Evolutionary conservation across 2,113 vertebrate species (phyloP), one percentile per base, ranked within the genome.

Genomic region (Pedionomus torquatus): DNA sequence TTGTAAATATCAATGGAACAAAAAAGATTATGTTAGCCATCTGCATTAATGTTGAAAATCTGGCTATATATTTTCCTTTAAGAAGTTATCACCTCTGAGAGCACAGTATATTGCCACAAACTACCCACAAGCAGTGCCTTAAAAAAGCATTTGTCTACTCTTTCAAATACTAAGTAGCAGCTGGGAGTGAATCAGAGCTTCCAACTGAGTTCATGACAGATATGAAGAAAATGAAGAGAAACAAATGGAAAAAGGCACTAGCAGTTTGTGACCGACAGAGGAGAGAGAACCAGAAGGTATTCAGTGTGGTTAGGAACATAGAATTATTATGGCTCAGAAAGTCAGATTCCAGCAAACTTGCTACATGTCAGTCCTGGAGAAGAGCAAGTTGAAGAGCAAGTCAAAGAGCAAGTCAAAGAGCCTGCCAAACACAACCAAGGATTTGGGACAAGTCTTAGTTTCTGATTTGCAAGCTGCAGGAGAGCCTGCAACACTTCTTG

Each of bases 161-260:
- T 83, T 88, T 81, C 58, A 77, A 83, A 83, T 64, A 72, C 43
- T 51, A 64, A 83, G 24, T 23, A 80, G 64, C 68, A 83, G 35
- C 71, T 96, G 72, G 80, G 87, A 54, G 35, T 41, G 35, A 72
- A 86, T 91, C 68, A 91, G 87, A 83, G 39, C 31, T 89, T 94
- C 82, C 75, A 77, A 19, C 30, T 78, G 79, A 82, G 60, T 48
- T 66, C 44, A 30, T 57, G 83, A 61, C 49, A 87, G 51, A 48
- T 46, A 82, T 24, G 46, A 85, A 74, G 19, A 26, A 92, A 79
- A 61, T 63, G 18, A 79, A 77, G 51, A 80, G 24, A 66, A 87
- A 91, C 6, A 81, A 91, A 28, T 35, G 11, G 46, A 7, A 82
- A 95, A 89, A 2, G 5, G 4, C 43, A 33, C 28, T 60, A 17